phyloP scores from a whole-genome alignment of 2,797 vertebrate species.

The Xiphorhynchus erythropygius region DNA sequence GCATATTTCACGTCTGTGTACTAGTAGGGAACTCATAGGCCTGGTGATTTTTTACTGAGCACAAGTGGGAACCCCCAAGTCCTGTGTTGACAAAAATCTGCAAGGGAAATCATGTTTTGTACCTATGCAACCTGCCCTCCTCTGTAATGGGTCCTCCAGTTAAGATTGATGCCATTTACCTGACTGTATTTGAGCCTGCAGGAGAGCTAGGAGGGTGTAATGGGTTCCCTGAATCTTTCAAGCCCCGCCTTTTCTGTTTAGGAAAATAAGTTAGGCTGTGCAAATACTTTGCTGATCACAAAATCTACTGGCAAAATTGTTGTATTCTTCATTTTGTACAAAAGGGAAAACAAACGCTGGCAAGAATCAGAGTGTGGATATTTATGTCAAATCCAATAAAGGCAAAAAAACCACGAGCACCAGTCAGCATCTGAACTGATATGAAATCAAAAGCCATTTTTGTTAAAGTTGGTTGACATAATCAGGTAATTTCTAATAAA shows the following conservation, averaged over 20 bases:
- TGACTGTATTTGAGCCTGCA: background rate
- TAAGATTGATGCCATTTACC: background rate
- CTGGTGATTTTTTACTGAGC: conserved; percentile 10
- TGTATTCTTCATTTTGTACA: conserved; percentile 51
- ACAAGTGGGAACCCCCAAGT: background rate
- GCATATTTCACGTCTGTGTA: conserved; percentile 42
- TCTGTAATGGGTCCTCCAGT: background rate
- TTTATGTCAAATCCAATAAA: conserved; percentile 59
- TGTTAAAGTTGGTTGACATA: conserved; percentile 28
- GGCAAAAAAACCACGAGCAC: background rate
- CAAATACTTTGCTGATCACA: conserved; percentile 73
- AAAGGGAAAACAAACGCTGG: conserved; percentile 70
- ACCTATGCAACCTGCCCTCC: background rate
- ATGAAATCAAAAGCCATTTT: conserved; percentile 43
- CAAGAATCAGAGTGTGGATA: conserved; percentile 21
- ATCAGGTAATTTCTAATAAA: conserved; percentile 38
- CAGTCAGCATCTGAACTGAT: background rate
- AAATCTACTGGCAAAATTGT: conserved; percentile 69
- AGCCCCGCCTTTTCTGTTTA: conserved; percentile 68
- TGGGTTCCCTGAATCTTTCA: conserved; percentile 49
- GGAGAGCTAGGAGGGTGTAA: background rate
- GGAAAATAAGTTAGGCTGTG: conserved; percentile 62
- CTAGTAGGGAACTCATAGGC: background rate
- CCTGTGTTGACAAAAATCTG: background rate
- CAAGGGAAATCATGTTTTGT: background rate